Evolutionary conservation across 2,113 vertebrate genomes (phyloP).

Genomic region (Chaetops frenatus): DNA sequence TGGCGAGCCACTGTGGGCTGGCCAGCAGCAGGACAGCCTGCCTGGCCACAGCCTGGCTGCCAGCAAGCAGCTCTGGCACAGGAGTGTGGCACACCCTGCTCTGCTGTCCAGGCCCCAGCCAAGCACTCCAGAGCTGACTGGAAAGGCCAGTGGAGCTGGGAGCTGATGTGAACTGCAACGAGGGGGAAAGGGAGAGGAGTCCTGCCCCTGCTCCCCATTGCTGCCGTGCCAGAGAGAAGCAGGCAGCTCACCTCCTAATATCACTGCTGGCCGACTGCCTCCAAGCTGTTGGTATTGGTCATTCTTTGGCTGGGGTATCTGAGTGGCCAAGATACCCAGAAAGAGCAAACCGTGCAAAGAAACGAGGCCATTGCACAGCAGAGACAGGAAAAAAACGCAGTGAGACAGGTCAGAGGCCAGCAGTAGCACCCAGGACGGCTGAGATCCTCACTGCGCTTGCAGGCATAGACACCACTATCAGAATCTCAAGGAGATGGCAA

Average conservation of each 20-base stretch:
- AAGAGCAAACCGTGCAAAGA: neutral
- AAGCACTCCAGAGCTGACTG: neutral
- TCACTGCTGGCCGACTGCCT: neutral
- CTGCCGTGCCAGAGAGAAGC: neutral
- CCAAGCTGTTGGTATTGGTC: neutral
- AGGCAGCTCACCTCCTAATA: neutral
- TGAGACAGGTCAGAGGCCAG: neutral
- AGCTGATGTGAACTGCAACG: rapidly evolving
- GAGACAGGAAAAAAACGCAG: neutral
- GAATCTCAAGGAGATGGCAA: neutral
- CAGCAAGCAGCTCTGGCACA: neutral
- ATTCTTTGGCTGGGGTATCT: neutral
- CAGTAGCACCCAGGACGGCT: rapidly evolving
- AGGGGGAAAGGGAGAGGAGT: neutral
- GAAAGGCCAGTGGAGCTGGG: neutral
- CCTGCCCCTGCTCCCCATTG: neutral
- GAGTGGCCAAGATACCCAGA: neutral
- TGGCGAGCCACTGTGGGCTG: neutral
- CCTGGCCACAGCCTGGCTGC: neutral
- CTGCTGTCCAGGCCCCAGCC: neutral
- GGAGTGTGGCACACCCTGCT: constrained; percentile 10
- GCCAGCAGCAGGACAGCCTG: neutral
- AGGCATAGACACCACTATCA: rapidly evolving
- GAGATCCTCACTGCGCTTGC: neutral
- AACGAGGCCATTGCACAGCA: rapidly evolving